Evolutionary conservation across 2,113 vertebrate genomes (phyloP).

Genomic region (Isurus oxyrinchus): DNA sequence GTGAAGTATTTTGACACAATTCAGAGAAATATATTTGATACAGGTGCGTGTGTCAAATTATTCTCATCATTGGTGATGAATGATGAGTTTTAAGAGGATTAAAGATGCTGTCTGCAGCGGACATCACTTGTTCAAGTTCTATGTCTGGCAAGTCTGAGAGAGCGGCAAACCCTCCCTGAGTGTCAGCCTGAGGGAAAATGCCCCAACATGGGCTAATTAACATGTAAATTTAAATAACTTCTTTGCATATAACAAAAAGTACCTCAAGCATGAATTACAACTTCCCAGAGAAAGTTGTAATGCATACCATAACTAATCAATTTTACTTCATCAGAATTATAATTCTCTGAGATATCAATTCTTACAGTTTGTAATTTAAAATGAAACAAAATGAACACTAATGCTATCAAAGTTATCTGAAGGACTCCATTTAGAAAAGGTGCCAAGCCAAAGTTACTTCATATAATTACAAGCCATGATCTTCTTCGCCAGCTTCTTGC

Average conservation of each 20-base stretch:
- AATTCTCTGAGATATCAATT: not conserved
- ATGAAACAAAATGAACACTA: not conserved
- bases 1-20: too few species aligned
- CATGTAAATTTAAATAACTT: not conserved
- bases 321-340: not conserved
- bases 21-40: not conserved
- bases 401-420: not conserved
- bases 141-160: not conserved
- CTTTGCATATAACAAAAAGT: not conserved
- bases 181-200: not conserved
- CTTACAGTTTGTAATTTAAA: not conserved
- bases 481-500: not conserved
- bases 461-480: not conserved
- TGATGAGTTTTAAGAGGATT: not conserved
- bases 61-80: not conserved
- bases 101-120: not conserved
- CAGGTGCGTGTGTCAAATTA: not conserved
- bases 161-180: not conserved
- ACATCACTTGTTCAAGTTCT: not conserved
- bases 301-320: not conserved
- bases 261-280: not conserved
- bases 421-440: not conserved
- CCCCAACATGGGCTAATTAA: not conserved
- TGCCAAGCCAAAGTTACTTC: not conserved
- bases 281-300: not conserved